A percentile compares a stretch with the other conserved stretches of the same genome.
phyloP scores from a whole-genome alignment of 2,797 vertebrate species.

The Periparus ater region DNA sequence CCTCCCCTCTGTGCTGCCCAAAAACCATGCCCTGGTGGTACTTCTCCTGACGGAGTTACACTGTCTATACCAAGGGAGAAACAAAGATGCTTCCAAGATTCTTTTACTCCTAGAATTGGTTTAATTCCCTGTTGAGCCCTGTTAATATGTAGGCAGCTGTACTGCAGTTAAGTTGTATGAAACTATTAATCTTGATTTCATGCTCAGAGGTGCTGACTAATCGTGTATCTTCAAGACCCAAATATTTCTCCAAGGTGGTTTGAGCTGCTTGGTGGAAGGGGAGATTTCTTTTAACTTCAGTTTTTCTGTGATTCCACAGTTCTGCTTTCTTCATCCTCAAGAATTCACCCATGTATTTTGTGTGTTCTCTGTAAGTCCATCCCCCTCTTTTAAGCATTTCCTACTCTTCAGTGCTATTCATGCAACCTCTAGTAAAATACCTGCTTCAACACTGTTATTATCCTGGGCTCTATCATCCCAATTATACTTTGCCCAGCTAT shows the following conservation, averaged over 20 bases:
- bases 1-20: background rate
- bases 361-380: background rate
- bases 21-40: background rate
- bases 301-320: background rate
- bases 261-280: background rate
- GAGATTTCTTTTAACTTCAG: background rate
- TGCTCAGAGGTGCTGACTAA: background rate
- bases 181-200: slow-evolving; percentile 14
- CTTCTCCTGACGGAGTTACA: background rate
- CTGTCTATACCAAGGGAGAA: background rate
- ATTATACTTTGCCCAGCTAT: background rate
- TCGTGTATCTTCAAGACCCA: background rate
- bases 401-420: background rate
- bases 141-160: background rate
- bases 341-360: background rate
- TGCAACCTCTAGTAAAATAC: background rate
- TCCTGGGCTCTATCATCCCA: background rate
- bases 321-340: background rate
- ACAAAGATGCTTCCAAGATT: background rate
- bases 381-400: background rate
- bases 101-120: background rate
- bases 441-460: background rate
- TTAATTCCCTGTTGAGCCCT: background rate
- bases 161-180: background rate
- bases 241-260: background rate